A percentile compares a stretch with the other conserved stretches of the same genome.
Conservation (phyloP, 2,797 vertebrate genomes). For the Hypotaenidia philippensis region DNA sequence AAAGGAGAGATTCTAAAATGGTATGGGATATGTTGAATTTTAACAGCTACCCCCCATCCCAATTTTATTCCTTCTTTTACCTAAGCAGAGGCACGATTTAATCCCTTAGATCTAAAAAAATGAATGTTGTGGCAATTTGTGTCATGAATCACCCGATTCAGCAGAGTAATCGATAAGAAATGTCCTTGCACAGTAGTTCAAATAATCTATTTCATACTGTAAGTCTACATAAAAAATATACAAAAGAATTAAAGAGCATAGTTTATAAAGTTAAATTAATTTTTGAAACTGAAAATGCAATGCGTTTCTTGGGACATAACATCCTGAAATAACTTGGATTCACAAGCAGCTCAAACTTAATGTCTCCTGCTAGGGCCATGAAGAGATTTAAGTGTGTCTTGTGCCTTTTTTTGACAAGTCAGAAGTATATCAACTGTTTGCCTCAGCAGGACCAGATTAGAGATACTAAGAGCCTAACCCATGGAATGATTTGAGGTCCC, state of each 20-base stretch:
- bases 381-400: slow-evolving; percentile 76
- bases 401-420: slow-evolving; percentile 65
- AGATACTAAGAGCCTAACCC: slow-evolving; percentile 65
- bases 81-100: not conserved
- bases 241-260: not conserved
- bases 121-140: not conserved
- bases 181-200: not conserved
- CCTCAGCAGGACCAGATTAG: slow-evolving; percentile 78
- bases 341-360: slow-evolving; percentile 71
- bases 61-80: not conserved
- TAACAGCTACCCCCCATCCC: not conserved
- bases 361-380: slow-evolving; percentile 70
- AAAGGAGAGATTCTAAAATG: not conserved
- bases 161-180: not conserved
- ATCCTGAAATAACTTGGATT: slow-evolving; percentile 64
- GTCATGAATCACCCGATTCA: not conserved
- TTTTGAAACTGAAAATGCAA: slow-evolving; percentile 5
- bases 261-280: not conserved
- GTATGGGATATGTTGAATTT: not conserved
- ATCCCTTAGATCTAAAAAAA: not conserved
- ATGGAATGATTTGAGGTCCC: slow-evolving; percentile 78
- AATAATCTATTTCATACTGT: not conserved
- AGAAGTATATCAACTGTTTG: slow-evolving; percentile 77
- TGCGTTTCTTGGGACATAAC: not conserved
- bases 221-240: not conserved